phyloP scores from a whole-genome alignment of 2,888 invertebrate species.

The Lasioglossum vierecki region DNA sequence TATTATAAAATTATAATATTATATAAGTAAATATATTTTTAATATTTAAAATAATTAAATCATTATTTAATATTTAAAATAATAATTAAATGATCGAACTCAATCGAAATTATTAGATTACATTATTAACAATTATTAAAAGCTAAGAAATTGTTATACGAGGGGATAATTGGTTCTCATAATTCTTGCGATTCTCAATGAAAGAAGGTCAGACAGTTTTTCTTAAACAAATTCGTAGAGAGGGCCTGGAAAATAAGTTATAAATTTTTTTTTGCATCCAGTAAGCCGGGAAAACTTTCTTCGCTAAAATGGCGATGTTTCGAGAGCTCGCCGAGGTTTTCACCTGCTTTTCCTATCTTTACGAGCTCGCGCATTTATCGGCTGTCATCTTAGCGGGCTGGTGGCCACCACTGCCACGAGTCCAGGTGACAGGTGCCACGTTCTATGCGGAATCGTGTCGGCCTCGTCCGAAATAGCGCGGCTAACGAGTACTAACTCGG shows the following conservation, averaged over 20 bases:
- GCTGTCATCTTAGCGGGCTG: conserved; percentile 65
- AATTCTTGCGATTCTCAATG: no score
- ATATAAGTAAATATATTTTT: no score
- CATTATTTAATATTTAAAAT: no score
- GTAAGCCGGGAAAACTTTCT: conserved; percentile 29
- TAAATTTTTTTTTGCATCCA: background rate
- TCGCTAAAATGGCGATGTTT: conserved; percentile 46
- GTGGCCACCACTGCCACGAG: conserved; percentile 46
- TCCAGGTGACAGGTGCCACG: conserved; percentile 71
- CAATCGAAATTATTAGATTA: no score
- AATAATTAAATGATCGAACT: no score
- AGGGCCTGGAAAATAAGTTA: background rate
- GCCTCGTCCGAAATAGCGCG: conserved; percentile 43
- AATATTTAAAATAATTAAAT: no score
- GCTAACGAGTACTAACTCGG: conserved; percentile 54
- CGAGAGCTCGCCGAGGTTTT: conserved; percentile 37
- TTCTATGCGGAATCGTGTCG: conserved; percentile 50
- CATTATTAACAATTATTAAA: no score
- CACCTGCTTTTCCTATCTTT: conserved; percentile 70
- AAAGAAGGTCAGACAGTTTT: background rate
- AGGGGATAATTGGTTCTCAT: no score
- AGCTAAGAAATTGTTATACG: no score
- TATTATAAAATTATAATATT: no score
- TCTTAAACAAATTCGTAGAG: background rate
- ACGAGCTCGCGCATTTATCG: conserved; percentile 63